Percentiles rank a stretch among this genome's conserved stretches.
These are phyloP conservation scores for Silurus aristotelis DNA, from an alignment of 2,797 vertebrate species.

Conservation along the genomic window DNA sequence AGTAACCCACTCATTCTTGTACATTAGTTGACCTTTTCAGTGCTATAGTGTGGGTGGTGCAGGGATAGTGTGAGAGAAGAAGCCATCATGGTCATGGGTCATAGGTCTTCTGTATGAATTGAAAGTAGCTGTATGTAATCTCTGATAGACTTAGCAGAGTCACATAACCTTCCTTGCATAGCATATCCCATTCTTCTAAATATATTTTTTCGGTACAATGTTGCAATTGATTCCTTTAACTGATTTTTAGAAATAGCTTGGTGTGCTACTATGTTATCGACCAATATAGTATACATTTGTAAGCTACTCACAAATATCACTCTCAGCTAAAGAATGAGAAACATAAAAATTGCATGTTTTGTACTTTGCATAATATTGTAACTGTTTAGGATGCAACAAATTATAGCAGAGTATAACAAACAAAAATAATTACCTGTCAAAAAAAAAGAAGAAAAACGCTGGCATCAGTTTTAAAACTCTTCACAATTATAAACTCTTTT, in stretches of 20 bases:
- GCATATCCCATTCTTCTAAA: background rate
- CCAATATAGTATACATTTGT: background rate
- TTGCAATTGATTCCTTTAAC: background rate
- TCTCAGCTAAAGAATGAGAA: background rate
- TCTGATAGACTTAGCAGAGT: background rate
- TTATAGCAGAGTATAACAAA: background rate
- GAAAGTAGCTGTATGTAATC: background rate
- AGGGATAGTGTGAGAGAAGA: background rate
- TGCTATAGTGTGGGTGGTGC: constrained; percentile 15
- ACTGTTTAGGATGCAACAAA: background rate
- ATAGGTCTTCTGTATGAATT: constrained; percentile 2
- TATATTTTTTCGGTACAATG: background rate
- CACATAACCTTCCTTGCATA: background rate
- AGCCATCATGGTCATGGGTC: background rate
- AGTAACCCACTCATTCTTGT: constrained; percentile 25
- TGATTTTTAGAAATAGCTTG: background rate
- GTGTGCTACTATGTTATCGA: background rate
- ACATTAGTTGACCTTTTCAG: constrained; percentile 41
- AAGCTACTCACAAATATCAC: background rate
- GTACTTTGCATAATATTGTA: background rate
- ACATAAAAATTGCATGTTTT: background rate
- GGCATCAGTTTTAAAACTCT: background rate
- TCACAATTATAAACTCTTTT: background rate
- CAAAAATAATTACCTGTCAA: background rate
- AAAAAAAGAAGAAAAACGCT: background rate